Evolutionary conservation across 2,113 vertebrate genomes (phyloP), one percentile per base, ranked within the genome.

Genomic region (Pelvicachromis taeniatus): DNA sequence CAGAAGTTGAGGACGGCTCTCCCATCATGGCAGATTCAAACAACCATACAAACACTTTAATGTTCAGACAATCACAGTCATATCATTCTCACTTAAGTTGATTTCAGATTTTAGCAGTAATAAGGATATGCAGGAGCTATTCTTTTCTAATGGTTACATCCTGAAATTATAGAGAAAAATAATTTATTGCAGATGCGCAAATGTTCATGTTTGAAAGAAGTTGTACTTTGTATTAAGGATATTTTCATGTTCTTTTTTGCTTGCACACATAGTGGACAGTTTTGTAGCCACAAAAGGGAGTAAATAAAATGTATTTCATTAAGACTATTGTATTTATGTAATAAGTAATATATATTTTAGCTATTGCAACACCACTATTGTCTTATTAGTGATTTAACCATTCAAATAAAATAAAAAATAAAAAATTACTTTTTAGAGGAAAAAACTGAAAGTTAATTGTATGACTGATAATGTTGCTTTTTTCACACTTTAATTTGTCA

Each of bases 341-440:
- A 94, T 91, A 93, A 94, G 91, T 96, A 94, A 95, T 94, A 96
- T 96, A 95, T 86, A 86, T 96, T 96, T 96, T 95, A 96, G 95
- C 68, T 88, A 87, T 93, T 89, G 92, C 93, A 91, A 88, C 93
- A 95, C 95, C 96, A 96, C 95, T 95, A 94, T 95, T 95, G 95
- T 96, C 95, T 95, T 95, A 95, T 92, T 92, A 87, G 89, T 81
- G 70, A 94, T 95, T 92, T 95, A 93, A 93, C 85, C 85, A 87
- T 91, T 93, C 35, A 92, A 94, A 93, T 13, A 1, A 38, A n/a
- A 35, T 4, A 0, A 14, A 10, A 7, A 35, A 35, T n/a, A 94
- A 92, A 95, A 93, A 89, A 93, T 77, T 65, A 83, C 68, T 82
- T 85, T 55, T 16, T 77, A 65, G 54, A 88, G 68, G 68, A 89